phyloP scores from a whole-genome alignment of 2,888 invertebrate species.

The Pammene fasciana region DNA sequence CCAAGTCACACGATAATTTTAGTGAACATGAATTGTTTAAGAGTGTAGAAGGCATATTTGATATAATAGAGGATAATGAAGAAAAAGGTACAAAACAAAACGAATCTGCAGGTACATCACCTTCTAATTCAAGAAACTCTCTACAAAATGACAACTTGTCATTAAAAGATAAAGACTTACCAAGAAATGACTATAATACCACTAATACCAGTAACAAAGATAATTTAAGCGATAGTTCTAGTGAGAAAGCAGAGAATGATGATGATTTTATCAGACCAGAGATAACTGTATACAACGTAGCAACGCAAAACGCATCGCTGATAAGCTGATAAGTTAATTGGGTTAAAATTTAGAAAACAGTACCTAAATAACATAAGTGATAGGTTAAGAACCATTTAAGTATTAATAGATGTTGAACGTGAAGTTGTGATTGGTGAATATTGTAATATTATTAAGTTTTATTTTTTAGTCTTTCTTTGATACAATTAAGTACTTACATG shows the following conservation, averaged over 20 bases:
- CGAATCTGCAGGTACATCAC: not conserved
- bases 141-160: not conserved
- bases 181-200: not conserved
- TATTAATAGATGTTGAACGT: too few relatives aligned
- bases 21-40: slow-evolving; percentile 27
- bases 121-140: not conserved
- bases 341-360: too few relatives aligned
- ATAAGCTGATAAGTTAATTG: slow-evolving; percentile 10
- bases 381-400: too few relatives aligned
- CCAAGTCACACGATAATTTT: slow-evolving; percentile 31
- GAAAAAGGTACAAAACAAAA: not conserved
- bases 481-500: too few relatives aligned
- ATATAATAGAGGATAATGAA: not conserved
- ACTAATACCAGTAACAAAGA: not conserved
- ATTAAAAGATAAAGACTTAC: not conserved
- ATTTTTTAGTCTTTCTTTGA: too few relatives aligned
- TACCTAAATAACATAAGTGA: too few relatives aligned
- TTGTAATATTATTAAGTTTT: too few relatives aligned
- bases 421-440: too few relatives aligned
- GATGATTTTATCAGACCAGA: slow-evolving; percentile 6
- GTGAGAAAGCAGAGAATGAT: not conserved
- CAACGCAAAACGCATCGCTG: slow-evolving; percentile 29
- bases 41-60: slow-evolving; percentile 6
- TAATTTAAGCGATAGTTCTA: not conserved
- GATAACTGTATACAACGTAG: slow-evolving; percentile 28